phyloP scores from a whole-genome alignment of 2,113 vertebrate species.

The Phrynosoma blainvillii region DNA sequence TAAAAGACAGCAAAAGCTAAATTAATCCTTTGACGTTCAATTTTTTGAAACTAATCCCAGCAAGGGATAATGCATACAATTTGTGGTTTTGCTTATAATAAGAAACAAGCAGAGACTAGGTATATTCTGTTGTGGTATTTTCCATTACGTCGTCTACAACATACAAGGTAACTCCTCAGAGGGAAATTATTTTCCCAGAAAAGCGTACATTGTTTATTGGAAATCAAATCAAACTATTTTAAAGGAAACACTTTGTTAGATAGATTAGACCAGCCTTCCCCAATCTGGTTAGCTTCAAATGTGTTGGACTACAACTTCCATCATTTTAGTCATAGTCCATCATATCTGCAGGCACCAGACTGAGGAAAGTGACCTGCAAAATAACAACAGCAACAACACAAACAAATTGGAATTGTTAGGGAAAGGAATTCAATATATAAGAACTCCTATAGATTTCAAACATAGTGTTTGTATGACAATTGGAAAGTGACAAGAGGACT shows the following conservation, averaged over 20 bases:
- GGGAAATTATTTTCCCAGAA: background rate
- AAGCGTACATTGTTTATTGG: background rate
- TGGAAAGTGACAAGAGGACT: background rate
- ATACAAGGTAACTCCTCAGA: background rate
- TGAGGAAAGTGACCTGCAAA: too few relatives aligned
- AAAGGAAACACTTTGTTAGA: background rate
- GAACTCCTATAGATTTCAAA: background rate
- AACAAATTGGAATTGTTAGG: background rate
- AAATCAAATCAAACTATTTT: background rate
- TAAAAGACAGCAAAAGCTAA: constrained; percentile 30
- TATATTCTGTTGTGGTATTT: background rate
- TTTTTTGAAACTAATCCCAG: constrained; percentile 25
- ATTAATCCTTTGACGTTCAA: constrained; percentile 29
- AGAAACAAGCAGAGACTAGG: background rate
- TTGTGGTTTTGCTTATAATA: constrained; percentile 21
- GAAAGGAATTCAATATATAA: too few relatives aligned
- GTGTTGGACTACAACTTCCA: background rate
- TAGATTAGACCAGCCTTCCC: background rate
- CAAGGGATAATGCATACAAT: constrained; percentile 16
- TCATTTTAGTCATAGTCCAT: background rate
- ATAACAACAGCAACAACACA: too few relatives aligned
- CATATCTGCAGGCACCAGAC: background rate
- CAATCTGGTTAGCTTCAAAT: background rate
- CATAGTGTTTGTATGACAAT: background rate
- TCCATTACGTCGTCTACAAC: background rate